These are phyloP conservation scores for Lipotes vexillifer DNA, from an alignment of 2,113 vertebrate genomes.

Conservation along the genomic window DNA sequence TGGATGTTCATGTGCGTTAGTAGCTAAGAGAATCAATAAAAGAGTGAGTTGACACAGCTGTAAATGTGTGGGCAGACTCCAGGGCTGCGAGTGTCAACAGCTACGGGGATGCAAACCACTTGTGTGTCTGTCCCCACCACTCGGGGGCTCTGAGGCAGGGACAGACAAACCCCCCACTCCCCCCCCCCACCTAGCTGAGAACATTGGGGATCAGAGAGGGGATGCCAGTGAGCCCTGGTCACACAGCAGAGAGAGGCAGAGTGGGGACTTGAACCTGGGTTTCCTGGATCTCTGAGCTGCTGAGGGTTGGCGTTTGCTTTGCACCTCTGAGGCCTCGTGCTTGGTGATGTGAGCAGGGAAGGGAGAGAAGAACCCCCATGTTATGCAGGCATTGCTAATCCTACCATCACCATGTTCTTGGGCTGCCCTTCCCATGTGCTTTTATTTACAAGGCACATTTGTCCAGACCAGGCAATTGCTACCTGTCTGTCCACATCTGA, in stretches of 20 bases:
- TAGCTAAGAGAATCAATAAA: neutral
- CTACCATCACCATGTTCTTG: fast-evolving
- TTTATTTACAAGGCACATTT: neutral
- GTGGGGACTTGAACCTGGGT: fast-evolving
- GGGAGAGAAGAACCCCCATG: fast-evolving
- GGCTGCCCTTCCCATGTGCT: neutral
- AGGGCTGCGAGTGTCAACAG: neutral
- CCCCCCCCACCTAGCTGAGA: neutral
- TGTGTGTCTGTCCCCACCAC: too few species aligned
- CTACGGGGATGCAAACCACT: fast-evolving
- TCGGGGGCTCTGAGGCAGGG: neutral
- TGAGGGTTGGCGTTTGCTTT: neutral
- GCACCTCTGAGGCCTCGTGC: fast-evolving
- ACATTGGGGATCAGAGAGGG: neutral
- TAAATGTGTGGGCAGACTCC: neutral
- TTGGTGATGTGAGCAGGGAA: neutral
- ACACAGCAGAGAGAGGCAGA: neutral
- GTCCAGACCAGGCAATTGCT: neutral
- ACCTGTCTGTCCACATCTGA: neutral
- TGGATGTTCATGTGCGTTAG: neutral
- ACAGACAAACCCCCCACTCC: neutral
- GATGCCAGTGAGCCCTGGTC: neutral
- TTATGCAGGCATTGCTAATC: fast-evolving
- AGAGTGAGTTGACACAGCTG: neutral
- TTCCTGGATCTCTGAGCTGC: neutral